Evolutionary conservation across 2,113 vertebrate genomes (phyloP).

Genomic region (Athene cunicularia): DNA sequence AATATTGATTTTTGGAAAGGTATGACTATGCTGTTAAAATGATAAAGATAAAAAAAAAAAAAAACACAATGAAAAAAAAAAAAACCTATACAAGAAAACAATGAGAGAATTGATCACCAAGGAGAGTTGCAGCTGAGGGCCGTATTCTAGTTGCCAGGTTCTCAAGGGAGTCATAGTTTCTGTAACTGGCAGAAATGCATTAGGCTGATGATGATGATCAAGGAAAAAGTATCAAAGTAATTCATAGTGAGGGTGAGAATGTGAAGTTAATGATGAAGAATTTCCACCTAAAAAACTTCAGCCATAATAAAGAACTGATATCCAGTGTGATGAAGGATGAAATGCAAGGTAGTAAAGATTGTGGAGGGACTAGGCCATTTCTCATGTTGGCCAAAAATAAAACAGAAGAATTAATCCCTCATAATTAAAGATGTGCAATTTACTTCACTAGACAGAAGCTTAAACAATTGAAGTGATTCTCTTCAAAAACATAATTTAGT

Average conservation of each 20-base stretch:
- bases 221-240: slow-evolving; percentile 12
- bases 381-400: slow-evolving; percentile 14
- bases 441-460: neutral
- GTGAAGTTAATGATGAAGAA: slow-evolving; percentile 43
- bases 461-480: neutral
- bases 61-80: neutral
- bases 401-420: slow-evolving; percentile 2
- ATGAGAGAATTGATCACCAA: slow-evolving; percentile 2
- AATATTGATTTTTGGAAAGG: slow-evolving; percentile 70
- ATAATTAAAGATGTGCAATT: slow-evolving; percentile 32
- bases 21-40: slow-evolving; percentile 53
- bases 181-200: slow-evolving; percentile 17
- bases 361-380: neutral
- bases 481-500: neutral
- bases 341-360: neutral
- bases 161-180: neutral
- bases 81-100: neutral
- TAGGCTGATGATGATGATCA: neutral
- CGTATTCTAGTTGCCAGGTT: neutral
- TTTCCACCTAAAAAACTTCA: neutral
- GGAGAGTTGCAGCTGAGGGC: neutral
- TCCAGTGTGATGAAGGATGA: neutral
- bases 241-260: slow-evolving; percentile 13
- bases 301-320: neutral
- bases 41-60: neutral